A percentile compares a stretch with the other conserved stretches of the same genome.
phyloP scores from a whole-genome alignment of 1,140 invertebrate genomes.

The Leptinotarsa texana region DNA sequence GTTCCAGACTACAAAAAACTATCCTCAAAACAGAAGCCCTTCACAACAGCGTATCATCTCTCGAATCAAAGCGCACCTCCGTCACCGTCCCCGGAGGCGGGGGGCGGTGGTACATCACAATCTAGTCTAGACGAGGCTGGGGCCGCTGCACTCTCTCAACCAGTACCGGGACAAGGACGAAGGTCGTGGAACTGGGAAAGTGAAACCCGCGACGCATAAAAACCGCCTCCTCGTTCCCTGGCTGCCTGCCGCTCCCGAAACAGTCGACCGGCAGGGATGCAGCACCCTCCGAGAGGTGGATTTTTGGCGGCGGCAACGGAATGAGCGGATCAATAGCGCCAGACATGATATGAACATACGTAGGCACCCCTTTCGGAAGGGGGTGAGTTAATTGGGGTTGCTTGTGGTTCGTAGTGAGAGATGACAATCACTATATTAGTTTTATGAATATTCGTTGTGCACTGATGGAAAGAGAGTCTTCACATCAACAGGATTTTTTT shows the following conservation, averaged over 20 bases:
- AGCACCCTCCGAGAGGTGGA: neutral
- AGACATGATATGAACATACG: conserved; percentile 41
- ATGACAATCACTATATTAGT: too few species aligned
- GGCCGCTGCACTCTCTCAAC: conserved; percentile 19
- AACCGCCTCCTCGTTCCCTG: neutral
- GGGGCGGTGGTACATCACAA: conserved; percentile 14
- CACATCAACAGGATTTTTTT: too few species aligned
- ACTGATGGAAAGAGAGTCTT: too few species aligned
- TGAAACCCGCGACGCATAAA: conserved; percentile 44
- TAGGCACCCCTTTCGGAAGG: neutral
- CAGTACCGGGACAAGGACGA: conserved; percentile 36
- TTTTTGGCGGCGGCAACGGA: neutral
- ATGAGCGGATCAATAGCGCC: conserved; percentile 41
- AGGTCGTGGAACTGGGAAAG: conserved; percentile 48
- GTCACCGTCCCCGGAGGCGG: neutral
- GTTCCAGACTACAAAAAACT: neutral
- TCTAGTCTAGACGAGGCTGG: conserved; percentile 32
- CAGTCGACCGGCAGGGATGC: conserved; percentile 3
- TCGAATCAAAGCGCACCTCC: conserved; percentile 1
- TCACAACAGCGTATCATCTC: neutral
- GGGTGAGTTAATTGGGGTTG: too few species aligned
- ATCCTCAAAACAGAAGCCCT: neutral
- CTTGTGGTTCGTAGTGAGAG: too few species aligned
- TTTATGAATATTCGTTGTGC: too few species aligned
- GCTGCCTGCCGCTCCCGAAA: conserved; percentile 19